Percentiles rank a stretch among this genome's conserved stretches.
phyloP scores from a whole-genome alignment of 2,113 vertebrate species.

The Lagopus leucura region DNA sequence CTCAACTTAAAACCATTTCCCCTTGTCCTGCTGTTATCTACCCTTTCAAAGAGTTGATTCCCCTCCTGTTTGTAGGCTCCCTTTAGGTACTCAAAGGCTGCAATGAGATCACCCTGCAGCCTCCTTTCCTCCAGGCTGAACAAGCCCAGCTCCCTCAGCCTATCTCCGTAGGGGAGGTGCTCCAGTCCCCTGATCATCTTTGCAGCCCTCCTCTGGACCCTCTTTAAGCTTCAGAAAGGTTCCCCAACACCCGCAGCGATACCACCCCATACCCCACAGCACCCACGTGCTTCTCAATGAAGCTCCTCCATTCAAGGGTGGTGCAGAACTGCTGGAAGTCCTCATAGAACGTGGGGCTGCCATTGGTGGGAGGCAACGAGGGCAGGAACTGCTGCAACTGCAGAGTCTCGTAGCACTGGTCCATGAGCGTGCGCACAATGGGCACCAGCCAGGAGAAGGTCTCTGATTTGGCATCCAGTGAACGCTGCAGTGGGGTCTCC shows the following conservation, averaged over 20 bases:
- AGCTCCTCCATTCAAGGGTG: conserved; percentile 88
- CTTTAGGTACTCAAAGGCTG: too few species aligned
- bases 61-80: too few species aligned
- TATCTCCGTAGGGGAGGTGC: too few species aligned
- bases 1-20: too few species aligned
- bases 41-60: too few species aligned
- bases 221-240: not conserved
- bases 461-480: conserved; percentile 62
- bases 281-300: conserved; percentile 90
- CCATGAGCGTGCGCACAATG: conserved; percentile 89
- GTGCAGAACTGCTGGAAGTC: conserved; percentile 91
- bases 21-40: too few species aligned
- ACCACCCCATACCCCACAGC: not conserved
- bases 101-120: too few species aligned
- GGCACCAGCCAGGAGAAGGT: conserved; percentile 89
- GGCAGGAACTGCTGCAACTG: conserved; percentile 88
- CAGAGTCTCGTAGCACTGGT: conserved; percentile 86
- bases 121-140: too few species aligned
- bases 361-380: conserved; percentile 91
- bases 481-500: conserved; percentile 82
- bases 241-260: rapidly evolving
- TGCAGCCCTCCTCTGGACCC: too few species aligned
- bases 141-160: too few species aligned
- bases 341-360: conserved; percentile 92
- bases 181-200: too few species aligned